Evolutionary conservation across 2,113 vertebrate species (phyloP).

Genomic region (Platysteira castanea): DNA sequence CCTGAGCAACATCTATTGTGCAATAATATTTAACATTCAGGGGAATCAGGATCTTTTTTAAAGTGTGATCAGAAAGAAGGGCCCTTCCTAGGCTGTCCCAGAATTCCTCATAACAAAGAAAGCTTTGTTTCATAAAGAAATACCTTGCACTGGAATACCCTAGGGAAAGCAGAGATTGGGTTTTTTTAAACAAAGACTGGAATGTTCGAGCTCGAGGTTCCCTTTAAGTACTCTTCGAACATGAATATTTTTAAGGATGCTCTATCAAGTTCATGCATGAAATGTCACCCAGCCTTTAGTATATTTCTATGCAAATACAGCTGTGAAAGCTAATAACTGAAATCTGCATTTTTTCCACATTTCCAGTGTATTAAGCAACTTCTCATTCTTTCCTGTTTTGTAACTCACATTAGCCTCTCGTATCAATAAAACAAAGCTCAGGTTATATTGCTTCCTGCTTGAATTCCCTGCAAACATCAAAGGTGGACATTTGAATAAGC

Average conservation of each 20-base stretch:
- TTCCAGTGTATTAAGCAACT: conserved; percentile 1
- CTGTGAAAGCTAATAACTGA: conserved; percentile 51
- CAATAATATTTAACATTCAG: conserved; percentile 33
- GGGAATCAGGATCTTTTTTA: background rate
- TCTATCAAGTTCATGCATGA: conserved; percentile 32
- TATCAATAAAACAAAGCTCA: conserved; percentile 74
- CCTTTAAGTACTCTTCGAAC: conserved; percentile 33
- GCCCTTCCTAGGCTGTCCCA: background rate
- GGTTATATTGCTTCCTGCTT: conserved; percentile 69
- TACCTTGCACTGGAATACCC: background rate
- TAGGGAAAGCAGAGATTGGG: background rate
- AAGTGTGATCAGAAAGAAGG: conserved; percentile 11
- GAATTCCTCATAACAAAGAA: conserved; percentile 20
- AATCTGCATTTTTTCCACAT: conserved; percentile 63
- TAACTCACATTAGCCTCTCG: conserved; percentile 16
- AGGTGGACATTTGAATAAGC: conserved; percentile 76
- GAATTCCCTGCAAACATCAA: conserved; percentile 73
- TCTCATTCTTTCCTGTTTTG: conserved; percentile 16
- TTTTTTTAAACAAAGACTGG: background rate
- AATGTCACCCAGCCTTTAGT: conserved; percentile 37
- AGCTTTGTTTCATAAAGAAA: conserved; percentile 36
- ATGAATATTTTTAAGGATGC: conserved; percentile 44
- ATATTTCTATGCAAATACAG: conserved; percentile 64
- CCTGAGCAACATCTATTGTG: background rate
- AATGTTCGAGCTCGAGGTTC: background rate